phyloP scores from a whole-genome alignment of 2,797 vertebrate species.

The Rousettus madagascariensis region DNA sequence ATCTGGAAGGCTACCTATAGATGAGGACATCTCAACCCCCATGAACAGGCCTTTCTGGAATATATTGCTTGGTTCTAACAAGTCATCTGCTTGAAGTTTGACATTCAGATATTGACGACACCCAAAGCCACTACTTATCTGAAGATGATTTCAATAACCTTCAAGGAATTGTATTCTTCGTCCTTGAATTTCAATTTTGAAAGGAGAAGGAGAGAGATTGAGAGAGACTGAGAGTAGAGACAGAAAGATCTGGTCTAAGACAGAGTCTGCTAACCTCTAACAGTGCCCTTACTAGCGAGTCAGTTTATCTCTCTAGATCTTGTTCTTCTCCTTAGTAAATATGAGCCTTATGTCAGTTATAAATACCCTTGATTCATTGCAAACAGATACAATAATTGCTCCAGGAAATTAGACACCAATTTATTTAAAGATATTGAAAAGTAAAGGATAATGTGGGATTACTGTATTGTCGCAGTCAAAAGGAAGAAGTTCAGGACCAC shows the following conservation, averaged over 20 bases:
- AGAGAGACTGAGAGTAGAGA: neutral
- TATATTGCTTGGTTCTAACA: neutral
- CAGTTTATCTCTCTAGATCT: neutral
- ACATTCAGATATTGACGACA: neutral
- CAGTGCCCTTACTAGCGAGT: neutral
- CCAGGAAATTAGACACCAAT: neutral
- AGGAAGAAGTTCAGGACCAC: neutral
- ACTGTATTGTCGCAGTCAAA: neutral
- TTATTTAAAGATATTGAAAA: constrained; percentile 10
- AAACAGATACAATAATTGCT: neutral
- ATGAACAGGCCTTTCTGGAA: neutral
- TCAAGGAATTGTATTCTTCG: neutral
- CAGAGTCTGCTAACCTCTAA: neutral
- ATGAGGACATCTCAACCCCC: neutral
- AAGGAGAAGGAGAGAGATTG: neutral
- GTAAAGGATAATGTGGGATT: neutral
- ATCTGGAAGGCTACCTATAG: neutral
- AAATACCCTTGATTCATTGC: neutral
- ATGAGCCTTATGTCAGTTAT: neutral
- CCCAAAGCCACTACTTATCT: neutral
- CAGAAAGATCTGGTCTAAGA: neutral
- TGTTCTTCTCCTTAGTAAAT: neutral
- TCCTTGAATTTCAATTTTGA: neutral
- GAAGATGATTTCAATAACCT: neutral
- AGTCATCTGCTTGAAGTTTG: neutral